Percentiles rank a stretch among this genome's conserved stretches.
Conservation (phyloP, 1,140 invertebrate genomes). For the Stratiolaelaps scimitus region DNA sequence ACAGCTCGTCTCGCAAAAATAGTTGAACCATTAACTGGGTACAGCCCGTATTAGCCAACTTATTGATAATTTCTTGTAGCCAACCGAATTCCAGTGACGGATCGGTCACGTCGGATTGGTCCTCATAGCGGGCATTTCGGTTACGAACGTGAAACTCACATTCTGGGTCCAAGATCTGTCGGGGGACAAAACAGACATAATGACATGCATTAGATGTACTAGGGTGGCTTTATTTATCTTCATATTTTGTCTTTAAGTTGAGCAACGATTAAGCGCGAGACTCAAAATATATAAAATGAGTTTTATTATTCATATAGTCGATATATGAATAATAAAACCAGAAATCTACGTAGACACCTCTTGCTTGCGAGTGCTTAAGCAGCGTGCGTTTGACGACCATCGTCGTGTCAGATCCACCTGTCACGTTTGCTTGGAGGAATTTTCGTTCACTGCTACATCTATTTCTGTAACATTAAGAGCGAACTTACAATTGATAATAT, state of each 20-base stretch:
- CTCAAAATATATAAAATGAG: too few species aligned
- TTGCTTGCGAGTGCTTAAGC: neutral
- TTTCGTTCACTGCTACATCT: neutral
- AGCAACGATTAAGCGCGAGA: too few species aligned
- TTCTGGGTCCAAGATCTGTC: neutral
- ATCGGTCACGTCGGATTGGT: constrained; percentile 1
- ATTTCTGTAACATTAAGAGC: constrained; percentile 38
- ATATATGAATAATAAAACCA: too few species aligned
- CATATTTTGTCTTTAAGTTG: too few species aligned
- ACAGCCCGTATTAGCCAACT: neutral
- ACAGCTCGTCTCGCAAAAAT: constrained; percentile 29
- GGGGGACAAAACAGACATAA: too few species aligned
- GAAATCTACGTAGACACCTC: neutral
- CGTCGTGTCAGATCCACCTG: constrained; percentile 28
- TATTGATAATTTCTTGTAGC: constrained; percentile 21
- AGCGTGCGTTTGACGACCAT: constrained; percentile 31
- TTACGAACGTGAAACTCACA: constrained; percentile 26
- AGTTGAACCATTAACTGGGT: neutral
- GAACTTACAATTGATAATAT: constrained; percentile 39
- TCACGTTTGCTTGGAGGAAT: neutral
- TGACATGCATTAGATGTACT: too few species aligned
- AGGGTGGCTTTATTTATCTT: too few species aligned
- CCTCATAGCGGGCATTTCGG: constrained; percentile 21
- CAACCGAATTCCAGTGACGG: constrained; percentile 16
- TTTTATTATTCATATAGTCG: too few species aligned